Base-by-base conservation (phyloP, 2,113 vertebrate genomes). In the Tetrax tetrax region DNA sequence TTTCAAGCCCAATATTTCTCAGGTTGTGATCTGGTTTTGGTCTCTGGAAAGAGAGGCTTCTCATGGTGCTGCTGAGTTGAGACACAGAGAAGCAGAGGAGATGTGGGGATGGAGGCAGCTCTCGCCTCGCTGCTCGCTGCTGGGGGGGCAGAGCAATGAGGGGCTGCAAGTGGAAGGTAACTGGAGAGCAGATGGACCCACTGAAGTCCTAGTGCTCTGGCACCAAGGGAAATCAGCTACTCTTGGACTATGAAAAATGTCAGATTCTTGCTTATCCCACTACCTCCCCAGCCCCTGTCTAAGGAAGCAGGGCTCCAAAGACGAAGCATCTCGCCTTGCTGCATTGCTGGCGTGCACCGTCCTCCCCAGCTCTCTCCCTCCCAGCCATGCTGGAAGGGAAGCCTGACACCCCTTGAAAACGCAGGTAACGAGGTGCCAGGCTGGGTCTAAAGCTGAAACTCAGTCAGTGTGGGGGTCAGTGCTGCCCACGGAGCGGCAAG, bases 241-340 rank as follows among this genome's bases (percentile, higher is more conserved):
- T 82, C 56, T 33, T 21, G 48, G 41, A 24, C 70, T 57, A 17
- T 19, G 4, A 51, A 35, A 81, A 66, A 35, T 15, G 12, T 6
- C 45, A 31, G 31, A 2, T 12, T 56, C 65, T 45, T 14, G 5
- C 31, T 45, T 53, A 33, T 56, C 48, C 14, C 1, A 1, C n/a
- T 50, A 29, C 48, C 4, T 4, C 9, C 23, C 63, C 35, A 21
- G 60, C 13, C 61, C 48, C 80, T 72, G 12, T n/a, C n/a, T 37
- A 16, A 22, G 68, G 41, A 65, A 61, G 29, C 54, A n/a, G 31
- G 24, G 45, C 28, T 75, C 69, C 9, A 0, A 33, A 14, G 45
- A 17, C 3, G 5, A 35, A 51, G 14, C 68, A 23, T 14, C 61
- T 4, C 8, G 0, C 48, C 2, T 4, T 7, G 0, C 48, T 1